Percentiles rank a stretch among this genome's conserved stretches.
Conservation (phyloP, 2,797 vertebrate species). For the Phylloscopus collybita region DNA sequence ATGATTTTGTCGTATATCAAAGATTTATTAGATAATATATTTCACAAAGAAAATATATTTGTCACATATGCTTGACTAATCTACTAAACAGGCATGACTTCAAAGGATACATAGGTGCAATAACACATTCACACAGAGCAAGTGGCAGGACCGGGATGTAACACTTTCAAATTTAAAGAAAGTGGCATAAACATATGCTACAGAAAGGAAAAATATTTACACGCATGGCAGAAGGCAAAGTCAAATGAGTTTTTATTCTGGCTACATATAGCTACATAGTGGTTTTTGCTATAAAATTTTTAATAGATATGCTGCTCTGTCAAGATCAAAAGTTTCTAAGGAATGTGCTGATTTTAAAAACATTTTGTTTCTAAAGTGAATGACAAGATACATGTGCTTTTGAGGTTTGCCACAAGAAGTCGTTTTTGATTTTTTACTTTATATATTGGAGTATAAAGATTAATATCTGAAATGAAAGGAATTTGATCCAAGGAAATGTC, state of each 20-base stretch:
- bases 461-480: background rate
- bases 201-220: slow-evolving; percentile 18
- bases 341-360: slow-evolving; percentile 21
- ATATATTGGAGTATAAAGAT: background rate
- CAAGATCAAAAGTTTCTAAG: slow-evolving; percentile 41
- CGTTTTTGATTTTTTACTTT: background rate
- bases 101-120: slow-evolving; percentile 46
- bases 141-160: slow-evolving; percentile 31
- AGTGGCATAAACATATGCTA: slow-evolving; percentile 9
- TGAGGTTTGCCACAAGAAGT: background rate
- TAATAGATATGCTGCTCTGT: background rate
- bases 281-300: background rate
- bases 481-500: slow-evolving; percentile 47
- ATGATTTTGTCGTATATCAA: slow-evolving; percentile 2
- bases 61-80: slow-evolving; percentile 60
- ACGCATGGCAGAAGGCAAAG: background rate
- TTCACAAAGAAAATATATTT: slow-evolving; percentile 59
- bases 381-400: slow-evolving; percentile 28
- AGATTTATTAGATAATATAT: slow-evolving; percentile 49
- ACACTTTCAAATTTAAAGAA: slow-evolving; percentile 23
- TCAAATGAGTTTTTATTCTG: background rate
- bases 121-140: background rate
- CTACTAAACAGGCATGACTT: slow-evolving; percentile 49
- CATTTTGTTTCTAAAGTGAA: background rate
- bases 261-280: background rate